Percentiles rank a stretch among this genome's conserved stretches.
phyloP scores from a whole-genome alignment of 2,113 vertebrate genomes.

The Corvus hawaiiensis region DNA sequence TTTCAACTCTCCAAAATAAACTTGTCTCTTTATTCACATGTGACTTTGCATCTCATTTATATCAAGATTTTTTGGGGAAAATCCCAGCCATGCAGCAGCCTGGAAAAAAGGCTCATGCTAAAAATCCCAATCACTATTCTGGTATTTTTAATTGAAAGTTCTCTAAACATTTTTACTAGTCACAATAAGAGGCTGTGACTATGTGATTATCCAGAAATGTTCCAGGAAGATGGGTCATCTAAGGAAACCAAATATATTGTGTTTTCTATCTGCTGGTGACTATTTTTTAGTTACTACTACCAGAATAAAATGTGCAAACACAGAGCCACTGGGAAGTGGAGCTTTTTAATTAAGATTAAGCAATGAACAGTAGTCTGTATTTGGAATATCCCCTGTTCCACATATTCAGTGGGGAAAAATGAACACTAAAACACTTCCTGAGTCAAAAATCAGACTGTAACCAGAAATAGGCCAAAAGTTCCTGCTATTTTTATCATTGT shows the following conservation, averaged over 20 bases:
- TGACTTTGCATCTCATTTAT: background rate
- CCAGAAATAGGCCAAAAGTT: background rate
- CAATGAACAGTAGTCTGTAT: background rate
- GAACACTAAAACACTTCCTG: background rate
- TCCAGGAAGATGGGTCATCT: background rate
- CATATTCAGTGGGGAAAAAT: background rate
- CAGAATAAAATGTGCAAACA: background rate
- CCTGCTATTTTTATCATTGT: background rate
- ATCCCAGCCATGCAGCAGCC: background rate
- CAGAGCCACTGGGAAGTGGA: background rate
- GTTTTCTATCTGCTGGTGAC: background rate
- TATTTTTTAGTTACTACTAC: background rate
- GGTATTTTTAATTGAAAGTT: background rate
- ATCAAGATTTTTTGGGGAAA: background rate
- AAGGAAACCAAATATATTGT: background rate
- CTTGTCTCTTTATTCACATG: background rate
- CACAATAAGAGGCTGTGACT: background rate
- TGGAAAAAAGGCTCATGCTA: rapidly evolving
- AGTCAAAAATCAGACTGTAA: background rate
- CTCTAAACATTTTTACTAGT: background rate
- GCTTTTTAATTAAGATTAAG: background rate
- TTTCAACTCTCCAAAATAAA: background rate
- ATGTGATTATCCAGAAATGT: background rate
- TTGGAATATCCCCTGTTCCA: background rate
- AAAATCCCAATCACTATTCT: background rate